Percentiles rank a stretch among this genome's conserved stretches.
These are phyloP conservation scores for Alligator mississippiensis DNA, from an alignment of 2,113 vertebrate genomes.

Conservation along the genomic window DNA sequence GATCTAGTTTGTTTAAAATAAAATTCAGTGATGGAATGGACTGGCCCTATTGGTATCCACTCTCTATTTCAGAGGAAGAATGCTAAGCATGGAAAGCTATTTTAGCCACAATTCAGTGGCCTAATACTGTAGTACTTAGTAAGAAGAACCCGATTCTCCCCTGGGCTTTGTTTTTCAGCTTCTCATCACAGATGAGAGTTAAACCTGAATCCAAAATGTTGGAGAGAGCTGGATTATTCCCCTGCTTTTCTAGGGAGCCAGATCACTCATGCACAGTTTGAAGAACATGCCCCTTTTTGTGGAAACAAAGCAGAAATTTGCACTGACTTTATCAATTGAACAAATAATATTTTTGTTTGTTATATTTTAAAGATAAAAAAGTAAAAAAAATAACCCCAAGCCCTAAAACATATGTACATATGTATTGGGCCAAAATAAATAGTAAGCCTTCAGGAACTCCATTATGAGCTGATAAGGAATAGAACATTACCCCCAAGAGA, in stretches of 20 bases:
- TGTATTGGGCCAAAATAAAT: slow-evolving; percentile 64
- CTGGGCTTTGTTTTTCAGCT: slow-evolving; percentile 67
- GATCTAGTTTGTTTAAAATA: slow-evolving; percentile 36
- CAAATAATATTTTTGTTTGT: slow-evolving; percentile 41
- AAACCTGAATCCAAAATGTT: slow-evolving; percentile 66
- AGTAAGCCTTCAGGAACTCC: slow-evolving; percentile 65
- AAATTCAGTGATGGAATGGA: slow-evolving; percentile 35
- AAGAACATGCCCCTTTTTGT: background rate
- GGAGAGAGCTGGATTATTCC: background rate
- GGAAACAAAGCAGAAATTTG: slow-evolving; percentile 66
- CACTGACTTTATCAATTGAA: slow-evolving; percentile 65
- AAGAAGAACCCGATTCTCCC: background rate
- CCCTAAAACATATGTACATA: too few relatives aligned
- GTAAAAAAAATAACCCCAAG: too few relatives aligned
- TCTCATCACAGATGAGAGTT: slow-evolving; percentile 58
- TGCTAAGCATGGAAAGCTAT: background rate
- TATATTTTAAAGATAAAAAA: slow-evolving; percentile 27
- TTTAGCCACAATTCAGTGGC: background rate
- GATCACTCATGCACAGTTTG: background rate
- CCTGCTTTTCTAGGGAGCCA: background rate
- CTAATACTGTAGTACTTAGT: slow-evolving; percentile 40
- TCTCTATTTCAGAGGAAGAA: background rate
- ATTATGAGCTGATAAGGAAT: slow-evolving; percentile 64
- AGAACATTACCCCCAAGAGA: slow-evolving; percentile 65
- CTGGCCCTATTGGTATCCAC: background rate